Evolutionary conservation across 2,888 invertebrate species (phyloP), one percentile per base, ranked within the genome.

Genomic region (Ditula angustiorana): DNA sequence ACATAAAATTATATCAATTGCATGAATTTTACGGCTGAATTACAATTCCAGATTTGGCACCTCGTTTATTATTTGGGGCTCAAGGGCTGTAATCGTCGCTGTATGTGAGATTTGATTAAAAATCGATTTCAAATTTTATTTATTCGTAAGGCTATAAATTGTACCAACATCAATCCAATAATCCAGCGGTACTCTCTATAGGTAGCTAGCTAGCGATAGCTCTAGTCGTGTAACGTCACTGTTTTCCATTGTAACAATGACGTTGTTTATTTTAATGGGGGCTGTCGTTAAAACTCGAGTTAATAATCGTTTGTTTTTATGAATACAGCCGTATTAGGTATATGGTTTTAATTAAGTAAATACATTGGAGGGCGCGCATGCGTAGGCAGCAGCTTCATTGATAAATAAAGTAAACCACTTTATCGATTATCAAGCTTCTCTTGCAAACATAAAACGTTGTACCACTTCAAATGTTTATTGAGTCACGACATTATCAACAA

Each of bases 1-100:
- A 83, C 83, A 88, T 85, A 83, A 88, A 91, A 91, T 91, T 92
- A 91, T 90, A 90, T 89, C 88, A 90, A 90, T 87, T 80, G 84
- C 83, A 81, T 80, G 82, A 82, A 84, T 88, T 90, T 89, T 87
- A 89, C 87, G 85, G 83, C 77, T 76, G 79, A 85, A 90, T 88
- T 87, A 86, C 84, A 84, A 85, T 87, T 85, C 85, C 75, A 81
- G 82, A 87, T 86, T 86, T 82, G 80, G 80, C 87, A 87, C 86
- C 81, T 85, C 78, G 73, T 82, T 76, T 70, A 71, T 75, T 74
- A 74, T 73, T 67, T 68, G 68, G 46, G 46, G 35, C 47, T 41
- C 41, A 53, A 64, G 64, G 64, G 59, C 46, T 64, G 57, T 46
- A 19, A 47, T 28, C 49, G 37, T 55, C 10, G 46, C 35, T 26